Conservation (phyloP, 92 coral and sea anemone genomes). For the Meandrina meandrites region DNA sequence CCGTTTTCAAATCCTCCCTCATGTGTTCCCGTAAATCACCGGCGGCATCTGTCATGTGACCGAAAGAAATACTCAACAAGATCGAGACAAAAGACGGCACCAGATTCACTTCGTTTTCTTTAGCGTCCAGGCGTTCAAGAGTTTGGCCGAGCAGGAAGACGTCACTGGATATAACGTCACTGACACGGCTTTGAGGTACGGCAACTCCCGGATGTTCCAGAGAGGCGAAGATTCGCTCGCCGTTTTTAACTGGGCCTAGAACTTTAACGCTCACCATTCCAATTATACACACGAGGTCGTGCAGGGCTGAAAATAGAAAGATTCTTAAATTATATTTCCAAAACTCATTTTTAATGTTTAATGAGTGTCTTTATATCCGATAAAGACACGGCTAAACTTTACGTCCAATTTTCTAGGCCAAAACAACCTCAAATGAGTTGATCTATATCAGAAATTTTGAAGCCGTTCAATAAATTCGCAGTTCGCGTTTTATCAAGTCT, state of each 20-base stretch:
- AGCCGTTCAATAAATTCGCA: no score
- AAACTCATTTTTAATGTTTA: no score
- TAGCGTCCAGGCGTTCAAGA: constrained; percentile 66
- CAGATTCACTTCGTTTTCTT: constrained; percentile 54
- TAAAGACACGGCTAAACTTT: no score
- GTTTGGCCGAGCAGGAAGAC: constrained; percentile 90
- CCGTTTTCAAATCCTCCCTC: constrained; percentile 75
- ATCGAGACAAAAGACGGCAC: constrained; percentile 93
- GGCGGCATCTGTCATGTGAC: constrained; percentile 75
- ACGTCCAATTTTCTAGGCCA: no score
- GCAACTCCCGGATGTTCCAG: constrained; percentile 92
- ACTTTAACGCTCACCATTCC: constrained; percentile 94
- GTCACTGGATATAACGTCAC: constrained; percentile 62
- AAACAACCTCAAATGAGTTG: no score
- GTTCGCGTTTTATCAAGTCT: no score
- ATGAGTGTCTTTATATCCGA: no score
- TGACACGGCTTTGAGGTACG: constrained; percentile 80
- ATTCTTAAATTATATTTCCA: not conserved
- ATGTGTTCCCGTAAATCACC: constrained; percentile 80
- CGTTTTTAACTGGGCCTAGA: constrained; percentile 83
- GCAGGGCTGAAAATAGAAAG: constrained; percentile 49
- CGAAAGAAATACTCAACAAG: constrained; percentile 74
- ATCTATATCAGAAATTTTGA: no score
- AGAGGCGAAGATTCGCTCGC: constrained; percentile 93
- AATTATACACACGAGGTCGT: constrained; percentile 91